Percentiles rank a stretch among this genome's conserved stretches.
These are phyloP conservation scores for Doryteuthis pealeii DNA, from an alignment of 1,140 invertebrate genomes.

Conservation along the genomic window DNA sequence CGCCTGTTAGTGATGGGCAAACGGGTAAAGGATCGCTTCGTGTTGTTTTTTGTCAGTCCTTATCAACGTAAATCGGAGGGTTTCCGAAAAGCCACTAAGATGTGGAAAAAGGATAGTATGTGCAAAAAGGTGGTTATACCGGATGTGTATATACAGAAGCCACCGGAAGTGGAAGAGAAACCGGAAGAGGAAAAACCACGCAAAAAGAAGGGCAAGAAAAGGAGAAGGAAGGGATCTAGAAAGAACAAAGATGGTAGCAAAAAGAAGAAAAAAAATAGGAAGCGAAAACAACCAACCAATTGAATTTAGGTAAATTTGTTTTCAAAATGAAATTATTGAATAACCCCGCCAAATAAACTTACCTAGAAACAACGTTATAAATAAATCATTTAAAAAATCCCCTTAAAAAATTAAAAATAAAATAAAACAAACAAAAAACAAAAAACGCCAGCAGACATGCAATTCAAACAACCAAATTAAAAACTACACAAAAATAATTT, in stretches of 20 bases:
- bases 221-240: neutral
- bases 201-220: neutral
- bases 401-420: too few relatives aligned
- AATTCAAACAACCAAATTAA: too few relatives aligned
- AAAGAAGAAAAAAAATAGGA: neutral
- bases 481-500: too few relatives aligned
- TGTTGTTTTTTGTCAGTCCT: neutral
- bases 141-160: neutral
- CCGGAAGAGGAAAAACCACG: neutral
- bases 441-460: too few relatives aligned
- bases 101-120: neutral
- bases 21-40: neutral
- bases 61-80: constrained; percentile 9
- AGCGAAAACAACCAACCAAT: too few relatives aligned
- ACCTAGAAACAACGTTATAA: too few relatives aligned
- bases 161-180: neutral
- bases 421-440: too few relatives aligned
- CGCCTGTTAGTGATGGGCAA: constrained; percentile 3
- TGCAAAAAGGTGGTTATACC: constrained; percentile 3
- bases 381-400: too few relatives aligned
- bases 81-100: neutral
- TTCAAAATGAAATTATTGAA: too few relatives aligned
- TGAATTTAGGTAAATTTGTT: too few relatives aligned
- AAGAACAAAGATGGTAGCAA: neutral
- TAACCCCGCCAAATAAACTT: too few relatives aligned